Base-by-base conservation (phyloP, 2,113 vertebrate species). In the Thryonomys swinderianus region DNA sequence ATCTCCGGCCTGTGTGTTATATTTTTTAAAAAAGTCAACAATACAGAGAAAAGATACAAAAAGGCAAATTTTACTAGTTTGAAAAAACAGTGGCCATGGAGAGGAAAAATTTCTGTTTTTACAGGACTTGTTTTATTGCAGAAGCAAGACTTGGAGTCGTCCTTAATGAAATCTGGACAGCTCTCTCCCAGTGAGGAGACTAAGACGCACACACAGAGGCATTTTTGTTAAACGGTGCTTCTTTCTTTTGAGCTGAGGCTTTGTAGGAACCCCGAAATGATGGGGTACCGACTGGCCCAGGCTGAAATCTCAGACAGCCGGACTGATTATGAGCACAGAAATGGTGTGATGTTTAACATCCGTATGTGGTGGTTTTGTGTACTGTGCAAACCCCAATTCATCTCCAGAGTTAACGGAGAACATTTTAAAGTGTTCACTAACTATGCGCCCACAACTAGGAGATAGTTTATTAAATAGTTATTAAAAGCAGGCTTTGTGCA, bases 231-330 rank as follows among this genome's bases (percentile, higher is more conserved):
- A 67, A 45, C 82, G 71, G 27, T 23, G 17, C 5, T 85, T 88
- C 82, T 84, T 93, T 32, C 18, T 91, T 96, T 92, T 79, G 16
- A 81, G 85, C 81, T 96, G 93, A 85, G 89, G 83, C n/a, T 93
- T 94, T 94, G n/a, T 42, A n/a, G 66, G 66, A 85, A 88, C 79
- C 73, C 61, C 92, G 30, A 88, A 90, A 88, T 79, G 62, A 69
- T 73, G 78, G 71, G 32, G 8, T 67, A 40, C 23, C 80, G 66
- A 87, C 53, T 48, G 48, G 45, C n/a, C 76, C 14, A 32, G 27
- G 92, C 14, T 94, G 85, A 96, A 89, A 91, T 82, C 61, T 85
- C 92, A 73, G 64, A 42, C 81, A 88, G 66, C 40, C 88, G 71
- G 64, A 45, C 55, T 13, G 37, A 87, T 71, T 45, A 4, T 81